phyloP scores from a whole-genome alignment of 2,888 invertebrate genomes.

The Malthinus seriepunctatus region DNA sequence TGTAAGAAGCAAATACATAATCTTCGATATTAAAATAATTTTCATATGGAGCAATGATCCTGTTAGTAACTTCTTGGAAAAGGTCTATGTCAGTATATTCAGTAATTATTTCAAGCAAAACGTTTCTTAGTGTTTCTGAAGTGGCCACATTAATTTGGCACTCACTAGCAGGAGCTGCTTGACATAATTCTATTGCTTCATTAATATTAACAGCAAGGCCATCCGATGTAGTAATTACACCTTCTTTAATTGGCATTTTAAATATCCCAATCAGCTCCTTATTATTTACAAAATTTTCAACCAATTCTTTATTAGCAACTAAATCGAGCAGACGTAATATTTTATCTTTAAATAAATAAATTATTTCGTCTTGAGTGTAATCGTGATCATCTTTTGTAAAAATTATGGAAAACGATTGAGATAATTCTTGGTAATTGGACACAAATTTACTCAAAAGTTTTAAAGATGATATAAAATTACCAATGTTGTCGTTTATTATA shows the following conservation, averaged over 20 bases:
- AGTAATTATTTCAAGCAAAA: constrained; percentile 3
- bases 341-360: constrained; percentile 1
- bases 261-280: constrained; percentile 9
- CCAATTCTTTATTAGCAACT: background rate
- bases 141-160: constrained; percentile 10
- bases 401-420: constrained; percentile 4
- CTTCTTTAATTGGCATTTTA: constrained; percentile 6
- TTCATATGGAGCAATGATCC: background rate
- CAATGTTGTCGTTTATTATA: constrained; percentile 5
- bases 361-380: constrained; percentile 7
- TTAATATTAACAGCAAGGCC: constrained; percentile 8
- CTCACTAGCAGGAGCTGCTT: background rate
- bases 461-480: constrained; percentile 7
- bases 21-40: constrained; percentile 9
- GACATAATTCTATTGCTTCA: constrained; percentile 1
- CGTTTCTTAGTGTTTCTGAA: constrained; percentile 3
- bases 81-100: constrained; percentile 10
- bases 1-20: constrained; percentile 14
- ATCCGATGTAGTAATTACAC: background rate
- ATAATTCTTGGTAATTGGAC: constrained; percentile 5
- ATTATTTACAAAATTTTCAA: constrained; percentile 1
- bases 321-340: constrained; percentile 4
- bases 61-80: constrained; percentile 3
- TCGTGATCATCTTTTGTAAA: constrained; percentile 11
- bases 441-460: constrained; percentile 4